These are phyloP conservation scores for Siphlonurus alternatus DNA, from an alignment of 2,888 invertebrate genomes.

Conservation along the genomic window DNA sequence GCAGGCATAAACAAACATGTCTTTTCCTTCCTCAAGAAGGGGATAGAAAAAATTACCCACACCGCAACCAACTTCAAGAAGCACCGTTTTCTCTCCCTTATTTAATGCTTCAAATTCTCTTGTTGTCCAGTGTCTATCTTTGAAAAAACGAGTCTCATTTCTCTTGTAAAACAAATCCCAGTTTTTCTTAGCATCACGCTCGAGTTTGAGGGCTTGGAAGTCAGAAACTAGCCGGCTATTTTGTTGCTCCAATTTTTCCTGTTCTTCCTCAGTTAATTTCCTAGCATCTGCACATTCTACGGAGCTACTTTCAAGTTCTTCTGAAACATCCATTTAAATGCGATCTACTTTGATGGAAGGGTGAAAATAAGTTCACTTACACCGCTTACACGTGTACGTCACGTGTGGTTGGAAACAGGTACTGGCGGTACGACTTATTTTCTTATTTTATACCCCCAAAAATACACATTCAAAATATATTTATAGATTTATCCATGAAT, in stretches of 20 bases:
- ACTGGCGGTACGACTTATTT: too few species aligned
- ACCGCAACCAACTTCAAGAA: constrained; percentile 83
- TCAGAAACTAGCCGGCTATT: constrained; percentile 49
- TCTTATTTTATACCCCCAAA: too few species aligned
- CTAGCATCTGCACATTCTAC: constrained; percentile 7
- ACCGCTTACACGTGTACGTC: too few species aligned
- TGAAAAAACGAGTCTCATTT: constrained; percentile 84
- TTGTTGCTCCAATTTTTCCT: constrained; percentile 43
- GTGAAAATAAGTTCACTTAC: not conserved
- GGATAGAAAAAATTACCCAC: constrained; percentile 96
- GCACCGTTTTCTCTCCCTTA: not conserved
- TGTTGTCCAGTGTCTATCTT: constrained; percentile 92
- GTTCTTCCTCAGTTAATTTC: constrained; percentile 40
- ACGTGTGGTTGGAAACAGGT: too few species aligned
- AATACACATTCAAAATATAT: too few species aligned
- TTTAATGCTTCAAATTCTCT: constrained; percentile 74
- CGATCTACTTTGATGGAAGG: not conserved
- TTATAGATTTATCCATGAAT: too few species aligned
- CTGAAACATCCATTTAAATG: constrained; percentile 19
- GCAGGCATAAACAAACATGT: constrained; percentile 66
- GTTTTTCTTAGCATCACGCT: constrained; percentile 66
- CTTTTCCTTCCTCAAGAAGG: constrained; percentile 57
- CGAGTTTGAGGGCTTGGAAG: constrained; percentile 58
- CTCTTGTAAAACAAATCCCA: constrained; percentile 97
- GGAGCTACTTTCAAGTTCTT: constrained; percentile 23